Evolutionary conservation across 2,113 vertebrate species (phyloP).

Genomic region (Heptranchias perlo): DNA sequence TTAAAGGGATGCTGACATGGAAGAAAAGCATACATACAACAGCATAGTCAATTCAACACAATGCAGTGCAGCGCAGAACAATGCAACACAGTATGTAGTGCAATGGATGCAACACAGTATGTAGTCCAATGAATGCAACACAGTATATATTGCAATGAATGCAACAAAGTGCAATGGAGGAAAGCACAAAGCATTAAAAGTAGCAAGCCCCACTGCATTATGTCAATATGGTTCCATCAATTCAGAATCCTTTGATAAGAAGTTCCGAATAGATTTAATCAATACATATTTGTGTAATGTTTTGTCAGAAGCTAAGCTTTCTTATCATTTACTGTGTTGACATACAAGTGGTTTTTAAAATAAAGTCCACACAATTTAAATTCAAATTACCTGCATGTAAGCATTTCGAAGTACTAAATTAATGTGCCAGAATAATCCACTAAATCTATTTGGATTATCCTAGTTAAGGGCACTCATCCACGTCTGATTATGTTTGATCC

Average conservation of each 20-base stretch:
- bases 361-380: conserved; percentile 19
- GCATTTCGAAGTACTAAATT: conserved; percentile 34
- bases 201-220: not conserved
- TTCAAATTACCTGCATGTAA: conserved; percentile 38
- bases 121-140: not conserved
- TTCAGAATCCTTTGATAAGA: not conserved
- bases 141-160: not conserved
- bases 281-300: conserved; percentile 32
- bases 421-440: conserved; percentile 33
- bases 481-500: conserved; percentile 37
- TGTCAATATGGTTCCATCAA: not conserved
- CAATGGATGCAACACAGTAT: not conserved
- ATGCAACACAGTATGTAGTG: not conserved
- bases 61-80: not conserved
- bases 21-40: not conserved
- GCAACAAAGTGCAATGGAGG: not conserved
- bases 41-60: not conserved
- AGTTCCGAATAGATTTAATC: conserved; percentile 27
- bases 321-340: not conserved
- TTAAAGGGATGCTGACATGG: not conserved
- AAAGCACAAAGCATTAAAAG: not conserved
- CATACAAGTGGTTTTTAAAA: not conserved
- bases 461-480: conserved; percentile 33
- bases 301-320: not conserved
- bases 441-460: conserved; percentile 37